phyloP scores from a whole-genome alignment of 2,797 vertebrate species.

The Oreochromis mossambicus region DNA sequence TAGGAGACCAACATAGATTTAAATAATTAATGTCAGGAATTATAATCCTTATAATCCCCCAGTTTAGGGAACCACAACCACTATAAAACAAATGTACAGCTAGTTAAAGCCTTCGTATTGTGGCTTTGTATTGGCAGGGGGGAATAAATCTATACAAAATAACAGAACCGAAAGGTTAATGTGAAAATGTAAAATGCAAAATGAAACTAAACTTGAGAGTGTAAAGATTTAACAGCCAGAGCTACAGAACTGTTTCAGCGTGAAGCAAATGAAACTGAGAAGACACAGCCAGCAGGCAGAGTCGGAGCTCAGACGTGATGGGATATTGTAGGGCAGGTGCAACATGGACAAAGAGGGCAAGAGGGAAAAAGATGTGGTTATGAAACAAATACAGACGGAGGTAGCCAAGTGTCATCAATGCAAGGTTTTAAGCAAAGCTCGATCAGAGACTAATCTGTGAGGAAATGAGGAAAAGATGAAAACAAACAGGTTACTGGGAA shows the following conservation, averaged over 20 bases:
- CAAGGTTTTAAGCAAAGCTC: neutral
- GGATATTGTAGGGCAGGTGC: slow-evolving; percentile 31
- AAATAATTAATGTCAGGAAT: neutral
- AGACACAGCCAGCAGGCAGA: slow-evolving; percentile 4
- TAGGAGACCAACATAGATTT: neutral
- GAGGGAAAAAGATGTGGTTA: slow-evolving; percentile 13
- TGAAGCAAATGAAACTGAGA: slow-evolving; percentile 22
- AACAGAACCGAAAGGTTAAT: slow-evolving; percentile 7
- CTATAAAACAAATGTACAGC: slow-evolving; percentile 7
- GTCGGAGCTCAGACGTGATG: slow-evolving; percentile 22
- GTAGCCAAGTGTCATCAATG: neutral
- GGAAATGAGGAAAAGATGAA: neutral
- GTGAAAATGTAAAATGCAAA: neutral
- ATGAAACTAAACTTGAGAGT: neutral
- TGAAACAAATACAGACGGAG: slow-evolving; percentile 15
- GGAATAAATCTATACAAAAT: slow-evolving; percentile 17
- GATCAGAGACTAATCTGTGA: slow-evolving; percentile 3
- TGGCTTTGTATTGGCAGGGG: neutral
- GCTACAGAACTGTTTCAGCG: slow-evolving; percentile 7
- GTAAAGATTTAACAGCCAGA: slow-evolving; percentile 4
- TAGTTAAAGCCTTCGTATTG: neutral
- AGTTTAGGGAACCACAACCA: neutral
- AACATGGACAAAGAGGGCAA: slow-evolving; percentile 18
- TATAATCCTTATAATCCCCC: neutral
- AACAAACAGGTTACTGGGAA: neutral